Conservation (phyloP, 2,888 invertebrate genomes). For the Syritta pipiens region DNA sequence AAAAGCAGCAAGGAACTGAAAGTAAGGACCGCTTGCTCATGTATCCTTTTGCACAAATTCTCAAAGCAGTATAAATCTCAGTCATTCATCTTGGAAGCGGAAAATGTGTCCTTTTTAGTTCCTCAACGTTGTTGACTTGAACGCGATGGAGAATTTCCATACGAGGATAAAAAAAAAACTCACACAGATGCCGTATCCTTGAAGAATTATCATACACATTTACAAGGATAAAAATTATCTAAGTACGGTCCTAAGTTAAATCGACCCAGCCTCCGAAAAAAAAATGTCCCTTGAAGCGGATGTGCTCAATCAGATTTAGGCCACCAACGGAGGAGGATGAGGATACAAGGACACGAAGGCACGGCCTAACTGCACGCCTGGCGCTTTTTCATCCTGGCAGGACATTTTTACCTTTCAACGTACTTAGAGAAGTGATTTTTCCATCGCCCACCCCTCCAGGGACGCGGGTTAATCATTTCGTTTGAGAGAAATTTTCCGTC, state of each 20-base stretch:
- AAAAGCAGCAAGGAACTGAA: slow-evolving; percentile 12
- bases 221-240: slow-evolving; percentile 49
- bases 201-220: slow-evolving; percentile 10
- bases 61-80: slow-evolving; percentile 62
- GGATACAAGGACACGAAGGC: too few relatives aligned
- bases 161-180: slow-evolving; percentile 40
- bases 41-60: slow-evolving; percentile 40
- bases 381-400: slow-evolving; percentile 60
- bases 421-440: slow-evolving; percentile 55
- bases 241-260: slow-evolving; percentile 38
- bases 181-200: slow-evolving; percentile 6
- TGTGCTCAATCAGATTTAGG: slow-evolving; percentile 63
- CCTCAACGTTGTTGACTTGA: slow-evolving; percentile 9
- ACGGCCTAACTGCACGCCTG: slow-evolving; percentile 48
- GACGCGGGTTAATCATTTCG: slow-evolving; percentile 38
- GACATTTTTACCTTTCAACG: slow-evolving; percentile 66
- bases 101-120: slow-evolving; percentile 53
- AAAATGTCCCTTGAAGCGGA: slow-evolving; percentile 48
- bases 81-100: slow-evolving; percentile 63
- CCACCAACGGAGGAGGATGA: slow-evolving; percentile 17
- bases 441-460: background rate
- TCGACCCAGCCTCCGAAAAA: slow-evolving; percentile 9
- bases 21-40: slow-evolving; percentile 37
- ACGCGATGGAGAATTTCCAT: slow-evolving; percentile 34
- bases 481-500: slow-evolving; percentile 4